These are phyloP conservation scores for Drosophila takahashii DNA, from an alignment of 1,140 invertebrate genomes.

Conservation along the genomic window DNA sequence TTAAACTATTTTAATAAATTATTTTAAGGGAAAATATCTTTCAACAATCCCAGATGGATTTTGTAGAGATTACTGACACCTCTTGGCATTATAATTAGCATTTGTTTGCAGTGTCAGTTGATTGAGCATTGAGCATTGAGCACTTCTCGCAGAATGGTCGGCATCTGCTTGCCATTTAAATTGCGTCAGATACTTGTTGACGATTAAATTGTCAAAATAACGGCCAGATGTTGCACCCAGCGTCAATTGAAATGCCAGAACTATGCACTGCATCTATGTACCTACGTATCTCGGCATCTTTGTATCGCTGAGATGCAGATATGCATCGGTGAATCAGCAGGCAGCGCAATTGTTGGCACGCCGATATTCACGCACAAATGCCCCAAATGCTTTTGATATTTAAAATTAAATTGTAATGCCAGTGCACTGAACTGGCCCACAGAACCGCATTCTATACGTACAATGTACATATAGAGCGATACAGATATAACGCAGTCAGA, in stretches of 20 bases:
- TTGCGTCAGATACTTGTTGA: constrained; percentile 44
- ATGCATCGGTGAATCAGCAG: constrained; percentile 49
- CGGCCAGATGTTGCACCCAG: constrained; percentile 64
- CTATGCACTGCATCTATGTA: constrained; percentile 39
- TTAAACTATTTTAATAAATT: no score
- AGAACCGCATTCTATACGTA: background rate
- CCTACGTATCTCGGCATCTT: constrained; percentile 9
- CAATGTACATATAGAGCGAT: background rate
- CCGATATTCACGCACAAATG: constrained; percentile 68
- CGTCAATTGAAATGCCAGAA: constrained; percentile 67
- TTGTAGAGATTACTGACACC: background rate
- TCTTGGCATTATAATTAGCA: constrained; percentile 24
- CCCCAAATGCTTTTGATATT: constrained; percentile 68
- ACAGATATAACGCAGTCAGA: constrained; percentile 14
- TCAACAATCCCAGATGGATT: background rate
- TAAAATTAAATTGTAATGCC: constrained; percentile 36
- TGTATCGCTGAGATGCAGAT: constrained; percentile 14
- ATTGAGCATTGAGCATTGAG: constrained; percentile 37
- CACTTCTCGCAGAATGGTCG: constrained; percentile 34
- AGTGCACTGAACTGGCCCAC: constrained; percentile 46
- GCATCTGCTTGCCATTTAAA: constrained; percentile 69
- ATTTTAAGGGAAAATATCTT: no score
- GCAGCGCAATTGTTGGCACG: constrained; percentile 62
- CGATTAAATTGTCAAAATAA: constrained; percentile 61
- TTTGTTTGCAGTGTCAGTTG: constrained; percentile 16